Evolutionary conservation across 1,140 invertebrate species (phyloP), one percentile per base, ranked within the genome.

Genomic region (Apis mellifera): DNA sequence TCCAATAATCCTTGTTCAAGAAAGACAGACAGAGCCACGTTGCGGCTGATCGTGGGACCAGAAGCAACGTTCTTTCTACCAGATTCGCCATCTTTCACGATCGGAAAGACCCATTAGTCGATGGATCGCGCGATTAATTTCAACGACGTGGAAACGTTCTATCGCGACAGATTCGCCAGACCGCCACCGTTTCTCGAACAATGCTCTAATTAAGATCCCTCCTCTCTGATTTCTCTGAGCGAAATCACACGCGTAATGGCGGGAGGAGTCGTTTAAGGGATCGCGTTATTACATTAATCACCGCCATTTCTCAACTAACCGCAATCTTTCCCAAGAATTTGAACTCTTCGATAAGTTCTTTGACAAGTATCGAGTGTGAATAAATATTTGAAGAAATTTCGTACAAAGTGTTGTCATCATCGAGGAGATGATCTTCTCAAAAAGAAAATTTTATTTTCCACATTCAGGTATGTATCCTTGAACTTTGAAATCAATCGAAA

Each of bases 281-380:
- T 75, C 73, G 4, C 60, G 32, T 75, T 75, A 75, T 75, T 75
- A 50, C 59, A 23, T 77, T 77, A 77, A 66, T 68, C 52, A 64
- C 9, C 11, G 32, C 52, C 48, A 26, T 54, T 66, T 65, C 50
- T 55, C 19, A 26, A 75, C 64, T 62, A 75, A 75, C 48, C 42
- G 23, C 17, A 19, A 48, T 64, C 59, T 50, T 21, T 11, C 32
- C 9, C 9, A 19, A 23, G 5, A 50, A 69, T 52, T 23, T 69
- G 32, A 4, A 42, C 3, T 5, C 5, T 42, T 42, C 4, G 32
- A 42, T 42, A 42, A 42, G 5, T 42, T 42, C 4, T 42, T 42
- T 7, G 32, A 42, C 55, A 7, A 55, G 17, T 19, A 17, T 55
- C 17, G 4, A 42, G 32, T 42, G 2, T 26, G 62, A 17, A 64